A percentile compares a stretch with the other conserved stretches of the same genome.
Conservation (phyloP, 2,888 invertebrate genomes). For the Sturmia bella region DNA sequence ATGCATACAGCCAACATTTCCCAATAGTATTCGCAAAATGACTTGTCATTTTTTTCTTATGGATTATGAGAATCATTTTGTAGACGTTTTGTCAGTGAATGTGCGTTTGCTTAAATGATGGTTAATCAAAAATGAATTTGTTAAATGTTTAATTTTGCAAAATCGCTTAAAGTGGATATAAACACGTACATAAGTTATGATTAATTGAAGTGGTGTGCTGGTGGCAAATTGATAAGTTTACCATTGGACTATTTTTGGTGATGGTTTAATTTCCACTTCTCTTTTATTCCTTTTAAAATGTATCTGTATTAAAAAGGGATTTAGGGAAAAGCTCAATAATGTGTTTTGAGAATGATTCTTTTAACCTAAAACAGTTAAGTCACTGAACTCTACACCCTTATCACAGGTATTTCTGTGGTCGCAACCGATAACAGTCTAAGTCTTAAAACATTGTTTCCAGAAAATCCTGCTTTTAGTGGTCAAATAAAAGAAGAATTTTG, state of each 20-base stretch:
- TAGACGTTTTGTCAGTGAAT: slow-evolving; percentile 5
- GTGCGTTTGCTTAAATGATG: slow-evolving; percentile 8
- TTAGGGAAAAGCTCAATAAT: no score
- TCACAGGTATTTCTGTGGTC: no score
- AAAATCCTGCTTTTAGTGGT: no score
- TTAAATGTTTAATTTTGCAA: slow-evolving; percentile 27
- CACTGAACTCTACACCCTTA: no score
- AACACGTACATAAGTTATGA: slow-evolving; percentile 9
- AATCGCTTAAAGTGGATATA: background rate
- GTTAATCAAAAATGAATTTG: slow-evolving; percentile 45
- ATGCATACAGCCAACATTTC: slow-evolving; percentile 5
- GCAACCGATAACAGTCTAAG: no score
- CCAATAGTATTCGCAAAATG: slow-evolving; percentile 55
- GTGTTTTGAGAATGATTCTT: no score
- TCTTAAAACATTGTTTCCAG: no score
- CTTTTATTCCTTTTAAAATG: background rate
- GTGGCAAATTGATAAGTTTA: background rate
- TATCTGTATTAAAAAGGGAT: no score
- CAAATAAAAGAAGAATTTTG: no score
- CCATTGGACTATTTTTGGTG: background rate
- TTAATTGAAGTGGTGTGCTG: slow-evolving; percentile 11
- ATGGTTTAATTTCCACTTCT: background rate
- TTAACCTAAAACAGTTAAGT: no score
- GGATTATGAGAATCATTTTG: slow-evolving; percentile 56
- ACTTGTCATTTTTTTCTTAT: slow-evolving; percentile 64